A percentile compares a stretch with the other conserved stretches of the same genome.
Evolutionary conservation across 1,140 invertebrate genomes (phyloP).

Genomic region (Drosophila bipectinata): DNA sequence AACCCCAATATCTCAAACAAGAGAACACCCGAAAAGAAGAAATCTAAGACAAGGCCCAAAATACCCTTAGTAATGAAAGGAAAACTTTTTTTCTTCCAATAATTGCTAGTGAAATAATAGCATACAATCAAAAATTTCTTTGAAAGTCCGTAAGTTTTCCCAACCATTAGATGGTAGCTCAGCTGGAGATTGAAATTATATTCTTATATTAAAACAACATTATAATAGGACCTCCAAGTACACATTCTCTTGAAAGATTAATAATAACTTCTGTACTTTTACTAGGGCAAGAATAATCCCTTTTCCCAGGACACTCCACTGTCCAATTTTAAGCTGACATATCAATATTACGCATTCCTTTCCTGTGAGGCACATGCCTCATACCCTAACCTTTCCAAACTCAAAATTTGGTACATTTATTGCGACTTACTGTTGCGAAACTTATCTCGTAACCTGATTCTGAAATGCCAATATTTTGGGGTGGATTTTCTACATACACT

Average conservation of each 20-base stretch:
- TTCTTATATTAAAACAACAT: too few species aligned
- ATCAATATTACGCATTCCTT: constrained; percentile 57
- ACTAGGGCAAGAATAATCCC: constrained; percentile 30
- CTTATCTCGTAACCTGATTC: constrained; percentile 42
- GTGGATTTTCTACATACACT: constrained; percentile 60
- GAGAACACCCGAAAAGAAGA: constrained; percentile 22
- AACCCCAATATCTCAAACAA: constrained; percentile 62
- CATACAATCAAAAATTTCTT: not conserved
- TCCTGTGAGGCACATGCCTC: not conserved
- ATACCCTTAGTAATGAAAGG: constrained; percentile 29
- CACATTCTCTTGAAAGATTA: constrained; percentile 30
- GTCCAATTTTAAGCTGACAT: constrained; percentile 1
- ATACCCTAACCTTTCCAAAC: constrained; percentile 32
- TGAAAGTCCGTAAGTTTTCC: constrained; percentile 27
- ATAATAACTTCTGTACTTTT: constrained; percentile 21
- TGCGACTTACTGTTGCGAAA: constrained; percentile 55
- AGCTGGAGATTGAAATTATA: not conserved
- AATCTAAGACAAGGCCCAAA: constrained; percentile 17
- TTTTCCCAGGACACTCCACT: constrained; percentile 27
- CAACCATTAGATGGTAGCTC: not conserved
- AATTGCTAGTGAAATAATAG: constrained; percentile 23
- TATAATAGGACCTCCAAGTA: too few species aligned
- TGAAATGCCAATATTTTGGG: constrained; percentile 31
- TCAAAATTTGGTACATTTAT: constrained; percentile 70
- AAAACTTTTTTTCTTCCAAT: constrained; percentile 35